Conservation (phyloP, 2,113 vertebrate species). For the Epinephelus fuscoguttatus region DNA sequence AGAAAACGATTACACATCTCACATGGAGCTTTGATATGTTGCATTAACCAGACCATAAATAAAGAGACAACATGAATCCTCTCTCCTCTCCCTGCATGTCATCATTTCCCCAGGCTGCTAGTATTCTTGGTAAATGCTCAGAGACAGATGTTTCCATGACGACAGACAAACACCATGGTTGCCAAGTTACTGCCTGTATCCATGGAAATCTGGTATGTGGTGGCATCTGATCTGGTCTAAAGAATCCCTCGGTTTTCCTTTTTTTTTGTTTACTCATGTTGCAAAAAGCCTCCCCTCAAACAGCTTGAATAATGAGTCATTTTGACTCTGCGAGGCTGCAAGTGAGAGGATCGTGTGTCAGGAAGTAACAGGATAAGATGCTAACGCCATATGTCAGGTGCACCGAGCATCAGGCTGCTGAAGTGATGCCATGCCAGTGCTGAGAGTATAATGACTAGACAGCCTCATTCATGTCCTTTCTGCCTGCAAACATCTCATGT, state of each 20-base stretch:
- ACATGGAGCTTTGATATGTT: neutral
- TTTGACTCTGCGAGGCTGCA: neutral
- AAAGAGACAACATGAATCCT: neutral
- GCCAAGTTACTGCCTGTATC: constrained; percentile 73
- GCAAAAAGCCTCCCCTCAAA: constrained; percentile 5
- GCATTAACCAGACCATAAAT: neutral
- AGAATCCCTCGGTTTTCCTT: neutral
- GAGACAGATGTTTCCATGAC: constrained; percentile 69
- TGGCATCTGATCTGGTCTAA: constrained; percentile 40
- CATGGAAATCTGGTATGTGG: constrained; percentile 62
- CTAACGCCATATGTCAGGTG: constrained; percentile 36
- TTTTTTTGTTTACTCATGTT: constrained; percentile 39
- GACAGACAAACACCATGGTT: constrained; percentile 75
- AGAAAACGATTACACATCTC: neutral
- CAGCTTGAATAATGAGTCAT: constrained; percentile 43
- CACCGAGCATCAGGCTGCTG: constrained; percentile 32
- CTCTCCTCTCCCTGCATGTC: neutral
- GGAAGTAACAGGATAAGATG: constrained; percentile 20
- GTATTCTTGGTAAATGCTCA: constrained; percentile 14
- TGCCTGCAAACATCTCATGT: neutral
- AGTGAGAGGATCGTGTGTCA: neutral
- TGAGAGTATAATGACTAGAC: neutral
- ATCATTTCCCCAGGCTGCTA: constrained; percentile 5
- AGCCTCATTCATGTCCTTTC: neutral
- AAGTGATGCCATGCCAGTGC: constrained; percentile 2